These are phyloP conservation scores for Nixonia krombeini DNA, from an alignment of 1,140 invertebrate species.

Conservation along the genomic window DNA sequence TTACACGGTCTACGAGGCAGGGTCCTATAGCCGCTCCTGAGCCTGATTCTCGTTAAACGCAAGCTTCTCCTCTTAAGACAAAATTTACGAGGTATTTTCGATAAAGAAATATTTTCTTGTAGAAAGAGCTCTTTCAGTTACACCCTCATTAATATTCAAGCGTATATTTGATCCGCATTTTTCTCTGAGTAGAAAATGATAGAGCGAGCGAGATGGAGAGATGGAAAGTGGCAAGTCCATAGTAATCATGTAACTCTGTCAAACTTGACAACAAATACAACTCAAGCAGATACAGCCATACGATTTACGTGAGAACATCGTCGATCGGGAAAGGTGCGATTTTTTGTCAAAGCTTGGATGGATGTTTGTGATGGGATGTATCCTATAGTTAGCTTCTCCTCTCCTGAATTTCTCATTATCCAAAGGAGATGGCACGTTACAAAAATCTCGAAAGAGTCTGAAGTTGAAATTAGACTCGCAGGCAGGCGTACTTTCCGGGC, in stretches of 20 bases:
- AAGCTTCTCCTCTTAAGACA: constrained; percentile 34
- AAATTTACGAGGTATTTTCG: constrained; percentile 50
- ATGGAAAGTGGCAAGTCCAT: too few species aligned
- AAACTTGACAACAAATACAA: too few species aligned
- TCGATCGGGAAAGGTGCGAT: too few species aligned
- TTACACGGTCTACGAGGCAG: constrained; percentile 44
- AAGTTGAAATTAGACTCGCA: constrained; percentile 60
- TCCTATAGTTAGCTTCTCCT: too few species aligned
- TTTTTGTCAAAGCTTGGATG: too few species aligned
- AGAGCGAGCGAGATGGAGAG: too few species aligned
- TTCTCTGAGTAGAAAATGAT: constrained; percentile 11
- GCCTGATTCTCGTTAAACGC: constrained; percentile 46
- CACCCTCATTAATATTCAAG: constrained; percentile 42
- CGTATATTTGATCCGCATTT: constrained; percentile 19
- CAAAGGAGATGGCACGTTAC: too few species aligned
- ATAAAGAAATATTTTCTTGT: constrained; percentile 34
- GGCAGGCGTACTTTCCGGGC: constrained; percentile 54
- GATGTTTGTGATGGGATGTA: too few species aligned
- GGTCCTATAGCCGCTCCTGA: constrained; percentile 34
- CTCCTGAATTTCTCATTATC: too few species aligned
- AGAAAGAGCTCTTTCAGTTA: constrained; percentile 13
- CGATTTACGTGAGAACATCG: too few species aligned
- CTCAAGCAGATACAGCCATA: too few species aligned
- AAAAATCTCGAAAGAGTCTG: constrained; percentile 42
- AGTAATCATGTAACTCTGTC: too few species aligned